phyloP scores from a whole-genome alignment of 2,113 vertebrate species.

The Melanostigma gelatinosum region DNA sequence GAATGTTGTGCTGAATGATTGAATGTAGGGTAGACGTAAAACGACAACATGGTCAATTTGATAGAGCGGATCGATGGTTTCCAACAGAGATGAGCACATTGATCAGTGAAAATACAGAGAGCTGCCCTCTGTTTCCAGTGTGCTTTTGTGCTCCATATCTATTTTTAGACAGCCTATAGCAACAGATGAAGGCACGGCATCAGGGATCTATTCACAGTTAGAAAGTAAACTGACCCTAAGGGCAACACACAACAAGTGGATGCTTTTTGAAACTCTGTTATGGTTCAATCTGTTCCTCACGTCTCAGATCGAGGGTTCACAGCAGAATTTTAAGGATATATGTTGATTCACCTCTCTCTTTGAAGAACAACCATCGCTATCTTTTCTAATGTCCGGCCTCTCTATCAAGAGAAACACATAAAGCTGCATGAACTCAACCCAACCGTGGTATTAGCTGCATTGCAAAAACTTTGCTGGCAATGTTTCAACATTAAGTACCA shows the following conservation, averaged over 20 bases:
- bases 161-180: constrained; percentile 79
- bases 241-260: constrained; percentile 67
- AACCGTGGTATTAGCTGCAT: constrained; percentile 40
- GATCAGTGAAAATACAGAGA: constrained; percentile 74
- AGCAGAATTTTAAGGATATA: constrained; percentile 18
- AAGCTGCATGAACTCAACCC: constrained; percentile 13
- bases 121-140: constrained; percentile 74
- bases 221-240: constrained; percentile 77
- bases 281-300: constrained; percentile 23
- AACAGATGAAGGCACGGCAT: constrained; percentile 69
- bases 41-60: constrained; percentile 64
- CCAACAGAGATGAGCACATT: constrained; percentile 75
- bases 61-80: constrained; percentile 77
- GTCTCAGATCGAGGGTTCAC: constrained; percentile 30
- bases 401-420: constrained; percentile 15
- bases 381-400: not conserved
- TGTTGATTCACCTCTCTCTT: constrained; percentile 15
- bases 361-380: constrained; percentile 4
- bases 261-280: constrained; percentile 45
- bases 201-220: constrained; percentile 77
- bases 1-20: not conserved
- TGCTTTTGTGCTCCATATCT: constrained; percentile 62
- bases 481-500: constrained; percentile 79
- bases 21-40: constrained; percentile 52
- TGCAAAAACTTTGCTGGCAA: constrained; percentile 61